phyloP scores from a whole-genome alignment of 2,113 vertebrate genomes.

The Hippocampus mohnikei region DNA sequence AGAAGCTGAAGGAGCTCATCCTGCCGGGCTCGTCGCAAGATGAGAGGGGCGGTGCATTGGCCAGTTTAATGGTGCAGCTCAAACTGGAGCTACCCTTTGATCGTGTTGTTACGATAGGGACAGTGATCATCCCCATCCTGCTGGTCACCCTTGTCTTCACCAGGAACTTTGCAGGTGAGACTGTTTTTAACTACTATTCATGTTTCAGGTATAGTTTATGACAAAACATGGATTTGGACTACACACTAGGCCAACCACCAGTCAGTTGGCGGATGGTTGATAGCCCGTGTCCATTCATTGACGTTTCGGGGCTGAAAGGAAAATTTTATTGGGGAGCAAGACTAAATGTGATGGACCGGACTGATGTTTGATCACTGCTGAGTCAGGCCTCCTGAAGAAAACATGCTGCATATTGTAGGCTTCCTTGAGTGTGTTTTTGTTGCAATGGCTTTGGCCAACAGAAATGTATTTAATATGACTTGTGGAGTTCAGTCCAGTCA shows the following conservation, averaged over 20 bases:
- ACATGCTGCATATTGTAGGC: neutral
- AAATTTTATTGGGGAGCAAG: neutral
- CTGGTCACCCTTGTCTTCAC: slow-evolving; percentile 97
- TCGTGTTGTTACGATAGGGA: slow-evolving; percentile 95
- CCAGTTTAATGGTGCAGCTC: slow-evolving; percentile 90
- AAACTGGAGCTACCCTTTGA: slow-evolving; percentile 97
- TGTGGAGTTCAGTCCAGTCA: neutral
- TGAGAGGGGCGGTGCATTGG: slow-evolving; percentile 86
- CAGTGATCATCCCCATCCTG: slow-evolving; percentile 95
- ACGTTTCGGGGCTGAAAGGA: neutral
- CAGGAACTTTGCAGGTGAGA: slow-evolving; percentile 93
- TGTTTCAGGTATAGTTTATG: too few species aligned
- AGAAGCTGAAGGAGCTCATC: slow-evolving; percentile 98
- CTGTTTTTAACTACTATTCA: too few species aligned
- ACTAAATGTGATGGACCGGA: slow-evolving; percentile 22
- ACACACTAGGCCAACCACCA: too few species aligned
- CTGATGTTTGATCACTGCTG: slow-evolving; percentile 20
- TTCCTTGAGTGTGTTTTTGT: neutral
- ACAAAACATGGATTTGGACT: too few species aligned
- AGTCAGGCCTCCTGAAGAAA: slow-evolving; percentile 62
- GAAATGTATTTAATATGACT: neutral
- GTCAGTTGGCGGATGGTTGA: too few species aligned
- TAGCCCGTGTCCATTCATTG: neutral
- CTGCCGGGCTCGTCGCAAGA: slow-evolving; percentile 91
- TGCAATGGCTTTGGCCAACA: neutral